Percentiles rank a stretch among this genome's conserved stretches.
These are phyloP conservation scores for Steatocranus sp. DNA, from an alignment of 2,797 vertebrate genomes.

Conservation along the genomic window DNA sequence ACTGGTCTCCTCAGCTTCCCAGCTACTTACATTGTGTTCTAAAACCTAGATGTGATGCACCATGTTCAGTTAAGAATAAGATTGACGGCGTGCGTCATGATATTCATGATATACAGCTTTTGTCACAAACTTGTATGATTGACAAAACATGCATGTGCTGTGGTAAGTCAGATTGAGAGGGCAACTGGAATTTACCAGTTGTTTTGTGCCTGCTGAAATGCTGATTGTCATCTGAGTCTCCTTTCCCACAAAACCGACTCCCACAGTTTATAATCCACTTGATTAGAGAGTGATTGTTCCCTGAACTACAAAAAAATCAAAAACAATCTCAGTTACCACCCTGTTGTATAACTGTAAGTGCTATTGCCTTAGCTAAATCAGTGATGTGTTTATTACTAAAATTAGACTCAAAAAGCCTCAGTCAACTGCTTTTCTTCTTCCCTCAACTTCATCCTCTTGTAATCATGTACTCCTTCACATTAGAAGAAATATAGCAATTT, in stretches of 20 bases:
- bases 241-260: slow-evolving; percentile 5
- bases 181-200: not conserved
- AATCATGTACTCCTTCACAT: not conserved
- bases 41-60: not conserved
- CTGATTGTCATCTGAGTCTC: slow-evolving; percentile 9
- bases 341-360: not conserved
- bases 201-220: not conserved
- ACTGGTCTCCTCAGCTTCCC: not conserved
- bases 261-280: slow-evolving; percentile 40
- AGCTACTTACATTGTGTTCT: not conserved
- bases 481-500: not conserved
- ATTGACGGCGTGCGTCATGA: not conserved
- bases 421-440: not conserved
- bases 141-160: not conserved
- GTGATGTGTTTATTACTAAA: not conserved
- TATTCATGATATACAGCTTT: not conserved
- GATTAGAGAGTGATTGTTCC: slow-evolving; percentile 32
- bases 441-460: not conserved
- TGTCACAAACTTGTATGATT: not conserved
- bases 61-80: not conserved
- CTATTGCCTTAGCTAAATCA: slow-evolving; percentile 7
- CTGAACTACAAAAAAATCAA: slow-evolving; percentile 13
- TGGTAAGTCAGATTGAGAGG: not conserved
- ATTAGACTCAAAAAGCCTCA: not conserved
- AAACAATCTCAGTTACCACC: slow-evolving; percentile 5